phyloP scores from a whole-genome alignment of 1,140 invertebrate genomes.

The Cotesia vestalis region DNA sequence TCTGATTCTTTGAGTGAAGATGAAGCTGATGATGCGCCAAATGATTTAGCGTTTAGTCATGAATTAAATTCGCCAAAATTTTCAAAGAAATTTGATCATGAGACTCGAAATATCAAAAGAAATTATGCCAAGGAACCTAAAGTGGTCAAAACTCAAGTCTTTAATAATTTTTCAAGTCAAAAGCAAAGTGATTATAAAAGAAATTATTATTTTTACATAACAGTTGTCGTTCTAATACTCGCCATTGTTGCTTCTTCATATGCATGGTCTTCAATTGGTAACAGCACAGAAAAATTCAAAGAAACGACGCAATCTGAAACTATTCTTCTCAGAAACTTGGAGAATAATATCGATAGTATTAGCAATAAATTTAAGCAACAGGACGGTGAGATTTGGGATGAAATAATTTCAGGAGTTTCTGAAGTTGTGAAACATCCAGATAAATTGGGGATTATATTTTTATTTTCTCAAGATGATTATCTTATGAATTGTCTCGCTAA shows the following conservation, averaged over 20 bases:
- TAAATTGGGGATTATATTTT: slow-evolving; percentile 48
- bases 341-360: slow-evolving; percentile 28
- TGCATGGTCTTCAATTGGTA: neutral
- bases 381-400: slow-evolving; percentile 47
- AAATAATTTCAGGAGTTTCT: slow-evolving; percentile 45
- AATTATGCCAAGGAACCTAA: too few species aligned
- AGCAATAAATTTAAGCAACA: slow-evolving; percentile 48
- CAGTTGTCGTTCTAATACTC: too few species aligned
- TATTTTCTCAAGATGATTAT: slow-evolving; percentile 47
- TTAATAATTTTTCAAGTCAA: too few species aligned
- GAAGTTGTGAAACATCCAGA: slow-evolving; percentile 40
- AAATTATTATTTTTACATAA: too few species aligned
- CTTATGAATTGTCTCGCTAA: slow-evolving; percentile 51
- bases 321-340: slow-evolving; percentile 22
- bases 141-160: too few species aligned
- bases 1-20: neutral
- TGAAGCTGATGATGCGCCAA: neutral
- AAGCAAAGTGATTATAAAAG: neutral
- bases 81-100: too few species aligned
- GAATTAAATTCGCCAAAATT: too few species aligned
- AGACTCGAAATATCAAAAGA: too few species aligned
- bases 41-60: too few species aligned
- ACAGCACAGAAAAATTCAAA: neutral
- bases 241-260: neutral
- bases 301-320: neutral